These are phyloP conservation scores for Beroe ovata DNA, from an alignment of 37 sponge, comb jelly and placozoan genomes.

Conservation along the genomic window DNA sequence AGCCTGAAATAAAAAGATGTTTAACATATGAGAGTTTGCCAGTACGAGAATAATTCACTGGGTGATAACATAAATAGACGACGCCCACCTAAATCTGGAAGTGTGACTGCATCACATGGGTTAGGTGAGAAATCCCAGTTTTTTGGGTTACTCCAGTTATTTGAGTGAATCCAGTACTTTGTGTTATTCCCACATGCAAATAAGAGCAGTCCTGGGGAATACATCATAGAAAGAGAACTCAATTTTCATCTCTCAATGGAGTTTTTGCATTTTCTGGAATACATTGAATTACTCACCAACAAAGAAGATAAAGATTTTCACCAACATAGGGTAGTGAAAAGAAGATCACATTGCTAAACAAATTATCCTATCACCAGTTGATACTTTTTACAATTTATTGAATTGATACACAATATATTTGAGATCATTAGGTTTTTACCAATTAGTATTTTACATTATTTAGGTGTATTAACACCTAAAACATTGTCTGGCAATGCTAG, in stretches of 20 bases:
- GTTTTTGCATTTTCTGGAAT: no score
- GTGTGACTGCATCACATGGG: slow-evolving; percentile 15
- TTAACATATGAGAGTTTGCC: background rate
- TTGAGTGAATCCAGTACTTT: slow-evolving; percentile 41
- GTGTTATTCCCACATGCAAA: background rate
- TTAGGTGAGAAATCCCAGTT: slow-evolving; percentile 38
- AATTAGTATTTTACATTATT: no score
- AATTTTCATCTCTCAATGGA: background rate
- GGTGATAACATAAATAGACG: background rate
- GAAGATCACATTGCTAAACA: no score
- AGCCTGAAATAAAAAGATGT: slow-evolving; percentile 10
- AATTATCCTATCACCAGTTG: no score
- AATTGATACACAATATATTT: no score
- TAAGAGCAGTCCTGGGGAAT: background rate
- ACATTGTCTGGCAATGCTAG: no score
- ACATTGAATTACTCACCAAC: background rate
- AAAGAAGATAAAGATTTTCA: background rate
- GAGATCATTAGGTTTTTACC: no score
- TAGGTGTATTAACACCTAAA: no score
- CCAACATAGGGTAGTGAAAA: background rate
- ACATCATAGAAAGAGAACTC: background rate
- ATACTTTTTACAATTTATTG: no score
- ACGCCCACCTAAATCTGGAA: background rate
- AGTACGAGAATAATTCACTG: background rate
- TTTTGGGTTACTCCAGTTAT: slow-evolving; percentile 36